Base-by-base conservation (phyloP, 2,797 vertebrate genomes). In the Acipenser oxyrinchus region DNA sequence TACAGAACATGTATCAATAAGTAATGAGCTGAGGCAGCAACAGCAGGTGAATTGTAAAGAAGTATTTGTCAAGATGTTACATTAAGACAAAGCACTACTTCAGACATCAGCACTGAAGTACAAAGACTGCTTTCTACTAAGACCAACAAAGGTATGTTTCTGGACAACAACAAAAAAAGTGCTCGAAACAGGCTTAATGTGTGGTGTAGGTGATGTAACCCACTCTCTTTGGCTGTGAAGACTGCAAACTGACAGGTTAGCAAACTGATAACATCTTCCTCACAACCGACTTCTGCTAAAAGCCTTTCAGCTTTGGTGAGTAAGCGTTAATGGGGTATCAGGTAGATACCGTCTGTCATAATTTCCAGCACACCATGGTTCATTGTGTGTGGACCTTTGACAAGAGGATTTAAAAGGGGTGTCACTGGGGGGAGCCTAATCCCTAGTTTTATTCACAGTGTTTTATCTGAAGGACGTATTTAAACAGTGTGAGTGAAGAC, bases 361-460 rank as follows among this genome's bases (percentile, higher is more conserved):
- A 13, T 13, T 58, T 58, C 11, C 15, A n/a, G 51, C 51, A 9
- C 12, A 53, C 51, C 12, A 12, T 9, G 51, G 8, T 58, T 13
- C 55, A 11, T 58, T 58, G 11, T 12, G 9, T n/a, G 10, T 13
- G 13, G 11, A 58, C 2, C 55, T n/a, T 7, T 58, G 55, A 58
- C 55, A 58, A 58, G 55, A 11, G 12, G 55, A 58, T 58, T 52
- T 64, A 11, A 23, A 52, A 37, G 23, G 23, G 9, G 51, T 64
- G 50, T 6, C 53, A 49, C 65, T 15, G 48, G 49, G 53, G 62
- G 65, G 37, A 66, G 65, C 58, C 65, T 66, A 66, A 66, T 66
- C 65, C 65, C 48, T 48, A 59, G 12, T 8, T 59, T 66, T 59
- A 59, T 66, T 50, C 55, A 59, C 52, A 52, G 59, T 66, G 53